Evolutionary conservation across 1,140 invertebrate genomes (phyloP).

Genomic region (Grapholita molesta): DNA sequence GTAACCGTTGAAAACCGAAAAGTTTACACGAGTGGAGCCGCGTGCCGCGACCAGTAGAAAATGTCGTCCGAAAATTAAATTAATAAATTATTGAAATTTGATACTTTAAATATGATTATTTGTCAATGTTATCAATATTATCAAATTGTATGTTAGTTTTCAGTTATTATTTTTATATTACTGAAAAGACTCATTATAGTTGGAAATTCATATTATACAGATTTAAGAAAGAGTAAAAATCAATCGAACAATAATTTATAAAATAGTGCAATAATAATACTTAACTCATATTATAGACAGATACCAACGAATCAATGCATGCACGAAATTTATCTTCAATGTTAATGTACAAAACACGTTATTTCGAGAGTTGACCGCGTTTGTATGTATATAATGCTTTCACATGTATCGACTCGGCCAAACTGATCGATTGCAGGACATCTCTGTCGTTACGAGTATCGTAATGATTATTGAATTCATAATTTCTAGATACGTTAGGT

Average conservation of each 20-base stretch:
- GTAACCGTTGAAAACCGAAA: not conserved
- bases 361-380: conserved; percentile 39
- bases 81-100: conserved; percentile 17
- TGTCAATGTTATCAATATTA: conserved; percentile 16
- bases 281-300: not conserved
- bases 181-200: conserved; percentile 5
- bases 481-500: conserved; percentile 54
- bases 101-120: conserved; percentile 15
- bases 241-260: conserved; percentile 10
- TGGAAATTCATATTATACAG: not conserved
- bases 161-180: conserved; percentile 14
- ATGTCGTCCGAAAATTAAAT: conserved; percentile 26
- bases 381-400: conserved; percentile 75
- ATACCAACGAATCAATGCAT: conserved; percentile 16
- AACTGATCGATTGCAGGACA: conserved; percentile 19
- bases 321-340: conserved; percentile 11
- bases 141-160: conserved; percentile 15
- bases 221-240: not conserved
- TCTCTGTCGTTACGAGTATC: conserved; percentile 28
- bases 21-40: not conserved
- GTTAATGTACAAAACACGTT: conserved; percentile 22
- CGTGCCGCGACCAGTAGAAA: conserved; percentile 13
- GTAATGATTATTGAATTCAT: conserved; percentile 29
- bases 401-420: conserved; percentile 26
- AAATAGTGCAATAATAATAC: conserved; percentile 17